Evolutionary conservation across 1,140 invertebrate species (phyloP), one percentile per base, ranked within the genome.

Genomic region (Scaptodrosophila lebanonensis): DNA sequence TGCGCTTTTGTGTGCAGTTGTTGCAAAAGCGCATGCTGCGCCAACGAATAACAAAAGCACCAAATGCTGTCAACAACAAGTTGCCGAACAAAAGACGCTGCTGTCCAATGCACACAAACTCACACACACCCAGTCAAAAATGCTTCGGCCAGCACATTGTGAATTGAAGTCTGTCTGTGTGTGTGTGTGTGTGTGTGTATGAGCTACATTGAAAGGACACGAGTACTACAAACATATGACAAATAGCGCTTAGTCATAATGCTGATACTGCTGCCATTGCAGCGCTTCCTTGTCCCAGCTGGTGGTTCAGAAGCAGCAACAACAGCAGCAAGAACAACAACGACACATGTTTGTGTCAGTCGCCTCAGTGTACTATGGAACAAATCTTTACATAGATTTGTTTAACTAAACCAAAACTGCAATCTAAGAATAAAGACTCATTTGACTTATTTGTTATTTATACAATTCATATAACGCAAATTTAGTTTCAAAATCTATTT

Each of bases 31-130:
- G 32, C 32, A 38, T 51, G 44, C 63, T 32, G 8, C 22, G 22
- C 22, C 22, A 25, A 25, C 22, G 8, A 25, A n/a, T n/a, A n/a
- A 45, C 62, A 67, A 77, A 72, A 66, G 22, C 22, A 4, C 3
- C 75, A 77, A 77, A 68, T 63, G 56, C 75, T 79, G 75, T 75
- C 75, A 79, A 73, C 73, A 69, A 57, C 70, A 75, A 68, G 73
- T 82, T 73, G 75, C 53, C 39, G 65, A 71, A 79, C 73, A 79
- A 79, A 73, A 73, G 73, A 44, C 57, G 36, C 54, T 48, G 56
- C 51, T 49, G 57, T 60, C 65, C 75, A 67, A 58, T 79, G 75
- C 64, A 66, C 47, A 66, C 58, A 62, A 43, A 48, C 45, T 47
- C 22, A 29, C 29, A 12, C 18, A 25, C 8, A 25, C 12, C 48